Base-by-base conservation (phyloP, 1,140 invertebrate genomes). In the Zaprionus gabonicus region DNA sequence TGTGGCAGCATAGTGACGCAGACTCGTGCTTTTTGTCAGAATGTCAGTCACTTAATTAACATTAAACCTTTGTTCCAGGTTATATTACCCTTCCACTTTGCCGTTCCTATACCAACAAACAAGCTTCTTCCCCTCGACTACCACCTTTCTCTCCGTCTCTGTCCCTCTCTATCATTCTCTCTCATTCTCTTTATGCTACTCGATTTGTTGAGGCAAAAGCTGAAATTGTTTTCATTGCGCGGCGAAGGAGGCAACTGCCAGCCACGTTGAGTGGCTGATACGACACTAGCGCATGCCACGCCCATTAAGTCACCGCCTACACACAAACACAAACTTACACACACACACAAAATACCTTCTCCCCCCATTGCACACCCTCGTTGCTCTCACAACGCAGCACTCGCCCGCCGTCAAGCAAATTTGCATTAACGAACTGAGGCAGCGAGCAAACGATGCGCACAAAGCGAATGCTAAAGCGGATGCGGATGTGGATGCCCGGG, bases 1-100 rank as follows among this genome's bases (percentile, higher is more conserved):
- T n/a, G 46, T 12, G 0, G 17, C 10, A n/a, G 38, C 13, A n/a
- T 41, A 20, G 17, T 4, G 41, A n/a, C 13, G 9, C 28, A 10
- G 28, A 13, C 46, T 15, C n/a, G 28, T 3, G 20, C 17, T 9
- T 23, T 34, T 46, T 62, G 64, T 55, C 71, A 57, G 36, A 49
- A 51, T 63, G 66, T 57, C 58, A 69, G 71, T 65, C 65, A 74
- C 71, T 85, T 86, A 85, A 84, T 84, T 85, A 81, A 78, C 74
- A 85, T 84, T 74, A 85, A 85, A 59, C 64, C 64, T 77, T 81
- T 64, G 62, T 71, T 71, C 9, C 60, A 25, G 46, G 9, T 51
- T 51, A 13, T 25, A 31, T 60, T 51, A 41, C 31, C 10, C 49
- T n/a, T 41, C 49, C 27, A 12, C 27, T 46, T 20, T 46, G 17